Percentiles rank a stretch among this genome's conserved stretches.
Conservation (phyloP, 2,888 invertebrate species). For the Diadegma fenestrale region DNA sequence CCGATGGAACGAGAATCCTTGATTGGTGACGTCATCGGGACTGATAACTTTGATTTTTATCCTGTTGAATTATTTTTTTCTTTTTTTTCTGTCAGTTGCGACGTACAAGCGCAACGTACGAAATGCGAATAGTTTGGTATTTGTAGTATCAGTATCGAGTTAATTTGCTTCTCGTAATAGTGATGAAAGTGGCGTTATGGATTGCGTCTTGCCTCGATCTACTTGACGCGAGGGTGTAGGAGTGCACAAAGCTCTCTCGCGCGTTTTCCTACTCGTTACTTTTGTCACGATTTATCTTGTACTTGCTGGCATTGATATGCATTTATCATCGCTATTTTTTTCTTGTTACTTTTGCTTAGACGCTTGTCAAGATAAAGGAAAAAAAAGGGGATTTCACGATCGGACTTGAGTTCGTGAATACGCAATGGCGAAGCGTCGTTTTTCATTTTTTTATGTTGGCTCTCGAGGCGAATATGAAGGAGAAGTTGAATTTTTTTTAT, state of each 20-base stretch:
- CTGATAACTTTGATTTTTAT: conserved; percentile 24
- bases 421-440: background rate
- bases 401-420: background rate
- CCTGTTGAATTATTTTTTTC: background rate
- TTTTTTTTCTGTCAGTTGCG: conserved; percentile 21
- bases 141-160: conserved; percentile 14
- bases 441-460: background rate
- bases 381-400: background rate
- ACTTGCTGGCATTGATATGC: background rate
- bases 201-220: conserved; percentile 43
- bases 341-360: background rate
- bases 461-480: background rate
- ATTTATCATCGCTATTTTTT: conserved; percentile 14
- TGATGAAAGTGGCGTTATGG: conserved; percentile 52
- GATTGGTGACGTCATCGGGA: background rate
- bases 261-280: conserved; percentile 15
- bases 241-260: conserved; percentile 13
- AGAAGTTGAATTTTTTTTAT: background rate
- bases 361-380: background rate
- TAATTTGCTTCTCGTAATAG: conserved; percentile 25
- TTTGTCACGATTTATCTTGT: conserved; percentile 26
- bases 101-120: conserved; percentile 11
- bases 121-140: conserved; percentile 20
- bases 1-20: background rate
- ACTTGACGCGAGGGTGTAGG: conserved; percentile 1